Conservation (phyloP, 2,888 invertebrate species). For the Didymodactylos carnosus region DNA sequence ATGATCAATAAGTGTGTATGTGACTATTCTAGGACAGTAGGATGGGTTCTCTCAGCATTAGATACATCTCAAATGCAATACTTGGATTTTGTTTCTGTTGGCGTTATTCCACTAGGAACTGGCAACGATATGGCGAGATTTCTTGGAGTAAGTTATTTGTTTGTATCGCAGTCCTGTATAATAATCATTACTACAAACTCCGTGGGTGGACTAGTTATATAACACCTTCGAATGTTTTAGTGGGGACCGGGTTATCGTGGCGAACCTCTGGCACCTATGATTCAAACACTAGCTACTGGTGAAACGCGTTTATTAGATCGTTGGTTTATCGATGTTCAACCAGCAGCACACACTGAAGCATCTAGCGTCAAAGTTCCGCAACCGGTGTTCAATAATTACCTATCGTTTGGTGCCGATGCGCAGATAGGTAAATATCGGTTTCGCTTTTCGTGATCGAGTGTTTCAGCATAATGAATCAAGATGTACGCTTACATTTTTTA, state of each 20-base stretch:
- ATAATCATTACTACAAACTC: too few species aligned
- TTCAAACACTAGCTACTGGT: neutral
- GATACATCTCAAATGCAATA: slow-evolving; percentile 2
- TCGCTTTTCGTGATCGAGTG: too few species aligned
- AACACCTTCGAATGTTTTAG: too few species aligned
- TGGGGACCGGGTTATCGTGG: neutral
- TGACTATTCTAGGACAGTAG: slow-evolving; percentile 73
- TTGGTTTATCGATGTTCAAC: neutral
- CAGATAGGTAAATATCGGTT: too few species aligned
- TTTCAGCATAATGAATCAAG: too few species aligned
- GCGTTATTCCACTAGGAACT: slow-evolving; percentile 81
- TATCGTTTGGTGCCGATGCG: slow-evolving; percentile 89
- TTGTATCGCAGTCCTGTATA: too few species aligned
- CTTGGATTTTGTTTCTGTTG: slow-evolving; percentile 50
- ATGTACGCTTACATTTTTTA: neutral
- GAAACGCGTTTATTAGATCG: neutral
- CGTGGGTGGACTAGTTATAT: too few species aligned
- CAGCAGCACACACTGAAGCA: neutral
- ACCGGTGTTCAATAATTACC: slow-evolving; percentile 84
- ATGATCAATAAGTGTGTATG: too few species aligned
- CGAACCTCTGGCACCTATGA: neutral
- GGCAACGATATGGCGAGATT: slow-evolving; percentile 88
- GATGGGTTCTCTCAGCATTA: slow-evolving; percentile 68
- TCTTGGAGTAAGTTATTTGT: too few species aligned
- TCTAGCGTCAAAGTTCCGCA: neutral